Percentiles rank a stretch among this genome's conserved stretches.
Evolutionary conservation across 2,797 vertebrate species (phyloP).

Genomic region (Lithobates pipiens): DNA sequence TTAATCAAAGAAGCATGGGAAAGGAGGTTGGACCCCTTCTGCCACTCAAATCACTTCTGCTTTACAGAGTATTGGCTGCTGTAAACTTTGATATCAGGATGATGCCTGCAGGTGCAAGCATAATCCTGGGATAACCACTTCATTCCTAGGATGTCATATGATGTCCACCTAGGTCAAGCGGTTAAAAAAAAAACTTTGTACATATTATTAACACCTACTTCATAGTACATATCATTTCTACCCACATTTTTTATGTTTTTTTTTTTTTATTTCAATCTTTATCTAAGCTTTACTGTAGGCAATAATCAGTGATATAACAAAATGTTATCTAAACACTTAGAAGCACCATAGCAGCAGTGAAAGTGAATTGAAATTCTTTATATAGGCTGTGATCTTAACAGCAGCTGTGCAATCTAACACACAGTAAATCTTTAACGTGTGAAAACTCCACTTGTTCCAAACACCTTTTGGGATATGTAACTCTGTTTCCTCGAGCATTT

Average conservation of each 20-base stretch:
- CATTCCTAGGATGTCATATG: too few relatives aligned
- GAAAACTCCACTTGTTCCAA: constrained; percentile 31
- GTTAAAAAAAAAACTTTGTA: not conserved
- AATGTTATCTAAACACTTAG: constrained; percentile 13
- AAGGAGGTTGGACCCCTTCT: too few relatives aligned
- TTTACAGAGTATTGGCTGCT: too few relatives aligned
- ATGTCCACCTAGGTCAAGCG: too few relatives aligned
- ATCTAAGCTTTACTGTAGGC: not conserved
- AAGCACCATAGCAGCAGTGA: not conserved
- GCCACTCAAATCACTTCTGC: too few relatives aligned
- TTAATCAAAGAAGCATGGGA: too few relatives aligned
- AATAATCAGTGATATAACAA: constrained; percentile 23
- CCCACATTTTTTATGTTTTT: not conserved
- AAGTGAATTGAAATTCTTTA: constrained; percentile 45
- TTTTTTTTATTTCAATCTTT: not conserved
- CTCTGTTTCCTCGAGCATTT: constrained; percentile 56
- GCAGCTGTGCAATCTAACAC: constrained; percentile 28
- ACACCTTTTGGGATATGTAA: constrained; percentile 54
- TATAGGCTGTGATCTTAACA: constrained; percentile 39
- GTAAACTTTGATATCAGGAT: too few relatives aligned
- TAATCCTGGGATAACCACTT: too few relatives aligned
- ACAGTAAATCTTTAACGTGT: constrained; percentile 38
- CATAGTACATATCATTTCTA: constrained; percentile 2
- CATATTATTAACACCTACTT: not conserved
- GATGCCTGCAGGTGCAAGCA: too few relatives aligned